Conservation (phyloP, 2,113 vertebrate species). For the Microcebus tavaratra region DNA sequence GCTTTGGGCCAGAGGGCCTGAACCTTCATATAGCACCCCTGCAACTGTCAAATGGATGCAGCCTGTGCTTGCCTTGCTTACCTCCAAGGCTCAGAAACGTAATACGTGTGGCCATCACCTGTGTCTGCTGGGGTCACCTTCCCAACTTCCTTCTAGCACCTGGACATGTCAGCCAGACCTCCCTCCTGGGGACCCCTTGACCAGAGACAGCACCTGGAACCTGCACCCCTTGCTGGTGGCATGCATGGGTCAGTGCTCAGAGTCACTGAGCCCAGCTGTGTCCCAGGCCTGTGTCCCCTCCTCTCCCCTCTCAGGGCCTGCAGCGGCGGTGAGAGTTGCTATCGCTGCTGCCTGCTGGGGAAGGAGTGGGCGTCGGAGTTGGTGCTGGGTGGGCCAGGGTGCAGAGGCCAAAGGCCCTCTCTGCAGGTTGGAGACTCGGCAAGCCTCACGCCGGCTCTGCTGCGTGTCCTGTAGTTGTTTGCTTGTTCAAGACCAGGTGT, state of each 20-base stretch:
- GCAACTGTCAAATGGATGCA: accelerated
- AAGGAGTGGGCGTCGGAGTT: too few species aligned
- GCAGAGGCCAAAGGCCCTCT: not conserved
- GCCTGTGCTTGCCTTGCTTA: not conserved
- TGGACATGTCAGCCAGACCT: accelerated
- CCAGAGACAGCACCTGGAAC: not conserved
- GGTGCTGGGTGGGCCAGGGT: not conserved
- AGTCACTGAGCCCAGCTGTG: accelerated
- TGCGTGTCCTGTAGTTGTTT: not conserved
- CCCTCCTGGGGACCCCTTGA: accelerated
- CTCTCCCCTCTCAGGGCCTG: accelerated
- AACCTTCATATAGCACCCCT: accelerated
- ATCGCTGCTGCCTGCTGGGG: accelerated
- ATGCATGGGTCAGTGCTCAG: accelerated
- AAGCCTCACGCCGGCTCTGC: not conserved
- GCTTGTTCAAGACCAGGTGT: not conserved
- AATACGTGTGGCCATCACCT: too few species aligned
- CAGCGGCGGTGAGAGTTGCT: not conserved
- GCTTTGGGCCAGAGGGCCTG: not conserved
- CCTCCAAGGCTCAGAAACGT: not conserved
- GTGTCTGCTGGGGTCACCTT: accelerated
- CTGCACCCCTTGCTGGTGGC: accelerated
- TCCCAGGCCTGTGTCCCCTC: accelerated
- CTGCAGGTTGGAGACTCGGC: not conserved
- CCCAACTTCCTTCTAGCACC: not conserved